Percentiles rank a stretch among this genome's conserved stretches.
Evolutionary conservation across 2,888 invertebrate genomes (phyloP).

Genomic region (Ichneumoninae sp.): DNA sequence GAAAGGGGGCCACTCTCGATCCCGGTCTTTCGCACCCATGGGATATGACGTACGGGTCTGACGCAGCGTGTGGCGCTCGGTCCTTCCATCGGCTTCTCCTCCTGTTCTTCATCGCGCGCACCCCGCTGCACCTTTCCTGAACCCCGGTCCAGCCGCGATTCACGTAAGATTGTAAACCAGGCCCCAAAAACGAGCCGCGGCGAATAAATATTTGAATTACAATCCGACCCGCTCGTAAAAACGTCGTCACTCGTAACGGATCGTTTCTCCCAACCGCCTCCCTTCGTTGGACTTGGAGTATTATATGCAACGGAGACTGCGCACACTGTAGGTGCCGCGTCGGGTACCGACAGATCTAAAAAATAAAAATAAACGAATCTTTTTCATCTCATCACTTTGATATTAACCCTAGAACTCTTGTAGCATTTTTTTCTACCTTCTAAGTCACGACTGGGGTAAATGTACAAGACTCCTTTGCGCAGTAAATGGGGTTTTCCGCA

Average conservation of each 20-base stretch:
- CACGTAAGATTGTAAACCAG: slow-evolving; percentile 73
- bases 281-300: slow-evolving; percentile 4
- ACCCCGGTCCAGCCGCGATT: slow-evolving; percentile 57
- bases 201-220: slow-evolving; percentile 82
- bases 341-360: not conserved
- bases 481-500: no score
- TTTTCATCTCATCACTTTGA: no score
- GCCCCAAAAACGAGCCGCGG: slow-evolving; percentile 72
- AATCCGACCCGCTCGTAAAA: slow-evolving; percentile 81
- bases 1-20: slow-evolving; percentile 57
- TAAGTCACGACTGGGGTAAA: no score
- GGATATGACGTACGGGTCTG: slow-evolving; percentile 81
- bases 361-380: not conserved
- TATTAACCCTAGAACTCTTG: no score
- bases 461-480: no score
- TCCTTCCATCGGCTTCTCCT: slow-evolving; percentile 60
- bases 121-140: slow-evolving; percentile 40
- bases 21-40: slow-evolving; percentile 76
- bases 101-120: slow-evolving; percentile 37
- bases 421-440: no score
- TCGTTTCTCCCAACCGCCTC: slow-evolving; percentile 64
- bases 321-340: slow-evolving; percentile 13
- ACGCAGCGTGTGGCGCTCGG: slow-evolving; percentile 77
- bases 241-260: slow-evolving; percentile 82
- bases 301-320: slow-evolving; percentile 55